These are phyloP conservation scores for Lithophane leautieri DNA, from an alignment of 2,888 invertebrate species.

Conservation along the genomic window DNA sequence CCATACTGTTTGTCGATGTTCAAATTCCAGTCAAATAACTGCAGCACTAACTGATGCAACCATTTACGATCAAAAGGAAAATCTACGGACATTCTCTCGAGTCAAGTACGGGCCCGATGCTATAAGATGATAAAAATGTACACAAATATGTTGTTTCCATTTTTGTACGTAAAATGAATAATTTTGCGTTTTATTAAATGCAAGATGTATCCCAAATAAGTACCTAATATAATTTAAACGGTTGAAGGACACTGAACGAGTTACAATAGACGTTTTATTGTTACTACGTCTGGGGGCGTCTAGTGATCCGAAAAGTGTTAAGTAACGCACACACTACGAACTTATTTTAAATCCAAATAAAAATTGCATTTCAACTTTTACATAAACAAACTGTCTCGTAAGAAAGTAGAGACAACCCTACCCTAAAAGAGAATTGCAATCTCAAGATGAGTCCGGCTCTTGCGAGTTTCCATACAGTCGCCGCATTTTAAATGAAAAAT, in stretches of 20 bases:
- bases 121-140: too few species aligned
- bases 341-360: background rate
- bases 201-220: background rate
- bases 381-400: background rate
- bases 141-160: background rate
- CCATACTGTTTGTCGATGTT: background rate
- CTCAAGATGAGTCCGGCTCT: constrained; percentile 79
- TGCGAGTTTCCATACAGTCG: constrained; percentile 74
- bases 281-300: too few species aligned
- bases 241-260: too few species aligned
- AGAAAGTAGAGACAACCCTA: constrained; percentile 71
- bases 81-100: too few species aligned
- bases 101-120: too few species aligned
- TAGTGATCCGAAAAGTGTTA: too few species aligned
- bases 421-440: constrained; percentile 76
- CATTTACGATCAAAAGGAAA: too few species aligned
- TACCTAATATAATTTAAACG: too few species aligned
- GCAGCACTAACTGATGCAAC: too few species aligned
- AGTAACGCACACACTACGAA: too few species aligned
- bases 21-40: background rate
- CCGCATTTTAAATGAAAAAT: constrained; percentile 73
- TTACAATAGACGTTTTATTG: too few species aligned
- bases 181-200: background rate
- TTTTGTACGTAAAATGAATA: background rate
- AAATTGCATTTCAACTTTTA: background rate